These are phyloP conservation scores for Limenitis camilla DNA, from an alignment of 2,888 invertebrate genomes.

Conservation along the genomic window DNA sequence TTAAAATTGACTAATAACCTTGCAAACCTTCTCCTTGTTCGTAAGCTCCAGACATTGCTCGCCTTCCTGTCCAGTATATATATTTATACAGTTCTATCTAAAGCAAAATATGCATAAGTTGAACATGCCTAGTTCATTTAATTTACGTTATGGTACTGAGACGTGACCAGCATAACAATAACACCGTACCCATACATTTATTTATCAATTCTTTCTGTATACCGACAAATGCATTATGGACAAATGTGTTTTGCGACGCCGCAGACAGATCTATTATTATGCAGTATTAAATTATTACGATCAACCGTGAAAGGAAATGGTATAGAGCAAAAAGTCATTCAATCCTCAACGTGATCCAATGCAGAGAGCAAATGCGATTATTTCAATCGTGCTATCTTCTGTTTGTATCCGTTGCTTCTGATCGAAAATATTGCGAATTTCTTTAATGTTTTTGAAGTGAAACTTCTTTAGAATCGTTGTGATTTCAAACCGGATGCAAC, in stretches of 20 bases:
- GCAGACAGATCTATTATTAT: conserved; percentile 32
- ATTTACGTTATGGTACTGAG: neutral
- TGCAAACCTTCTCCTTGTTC: no score
- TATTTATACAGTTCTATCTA: neutral
- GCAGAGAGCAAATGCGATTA: conserved; percentile 17
- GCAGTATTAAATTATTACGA: conserved; percentile 27
- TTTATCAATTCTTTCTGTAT: conserved; percentile 25
- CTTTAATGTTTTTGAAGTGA: no score
- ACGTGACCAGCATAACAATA: conserved; percentile 31
- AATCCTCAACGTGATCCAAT: conserved; percentile 26
- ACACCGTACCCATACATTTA: conserved; percentile 27
- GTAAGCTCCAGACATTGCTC: no score
- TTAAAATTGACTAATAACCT: no score
- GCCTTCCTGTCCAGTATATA: no score
- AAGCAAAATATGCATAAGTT: neutral
- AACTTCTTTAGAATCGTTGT: no score
- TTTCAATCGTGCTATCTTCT: conserved; percentile 18
- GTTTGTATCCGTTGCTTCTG: conserved; percentile 13
- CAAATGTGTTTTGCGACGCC: conserved; percentile 36
- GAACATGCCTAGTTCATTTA: conserved; percentile 4
- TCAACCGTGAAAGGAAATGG: conserved; percentile 26
- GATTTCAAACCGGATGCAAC: no score
- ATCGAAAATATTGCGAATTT: conserved; percentile 7
- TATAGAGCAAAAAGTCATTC: conserved; percentile 28
- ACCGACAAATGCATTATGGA: conserved; percentile 25